These are phyloP conservation scores for Petrolisthes cinctipes DNA, from an alignment of 2,888 invertebrate genomes.

Conservation along the genomic window DNA sequence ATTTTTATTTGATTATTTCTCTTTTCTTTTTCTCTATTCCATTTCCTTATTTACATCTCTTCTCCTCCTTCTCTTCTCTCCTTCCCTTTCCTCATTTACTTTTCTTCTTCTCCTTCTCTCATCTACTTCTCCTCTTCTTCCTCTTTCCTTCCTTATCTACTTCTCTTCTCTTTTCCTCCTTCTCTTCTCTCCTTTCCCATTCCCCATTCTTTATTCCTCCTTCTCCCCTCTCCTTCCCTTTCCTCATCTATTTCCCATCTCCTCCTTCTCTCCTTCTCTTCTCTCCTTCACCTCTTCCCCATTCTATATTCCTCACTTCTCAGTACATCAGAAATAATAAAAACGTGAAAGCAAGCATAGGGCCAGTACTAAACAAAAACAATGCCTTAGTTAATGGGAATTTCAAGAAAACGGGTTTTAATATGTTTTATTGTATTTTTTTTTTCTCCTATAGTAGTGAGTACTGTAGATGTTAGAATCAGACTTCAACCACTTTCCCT, in stretches of 20 bases:
- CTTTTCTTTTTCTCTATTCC: background rate
- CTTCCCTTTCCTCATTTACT: background rate
- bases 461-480: no score
- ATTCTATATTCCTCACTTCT: no score
- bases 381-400: no score
- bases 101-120: background rate
- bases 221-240: background rate
- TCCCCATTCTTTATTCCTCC: background rate
- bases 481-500: no score
- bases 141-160: background rate
- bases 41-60: background rate
- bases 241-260: background rate
- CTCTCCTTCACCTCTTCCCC: background rate
- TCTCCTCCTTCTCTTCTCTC: background rate
- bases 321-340: no score
- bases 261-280: background rate
- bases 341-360: no score
- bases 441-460: no score
- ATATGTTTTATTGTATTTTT: no score
- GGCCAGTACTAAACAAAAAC: no score
- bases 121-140: background rate
- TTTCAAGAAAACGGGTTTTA: no score
- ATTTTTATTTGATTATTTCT: background rate
- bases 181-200: background rate
- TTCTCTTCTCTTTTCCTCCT: background rate